Evolutionary conservation across 2,113 vertebrate genomes (phyloP), one percentile per base, ranked within the genome.

Genomic region (Andinoacara biseriatus): DNA sequence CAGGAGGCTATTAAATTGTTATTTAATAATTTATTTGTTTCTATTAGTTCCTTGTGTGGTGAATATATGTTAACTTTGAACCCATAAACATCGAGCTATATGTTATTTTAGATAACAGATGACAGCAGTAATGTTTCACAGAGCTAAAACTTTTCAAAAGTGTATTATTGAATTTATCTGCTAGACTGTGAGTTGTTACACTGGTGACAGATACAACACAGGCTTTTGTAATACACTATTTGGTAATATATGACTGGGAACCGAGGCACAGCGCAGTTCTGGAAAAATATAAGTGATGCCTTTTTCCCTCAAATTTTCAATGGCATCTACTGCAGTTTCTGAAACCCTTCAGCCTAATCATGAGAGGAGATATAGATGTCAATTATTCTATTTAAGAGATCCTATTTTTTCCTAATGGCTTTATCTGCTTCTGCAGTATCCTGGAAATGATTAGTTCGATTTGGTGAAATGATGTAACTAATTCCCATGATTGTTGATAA

Each of bases 391-490:
- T 97, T 98, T 97, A 97, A 97, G 97, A 97, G 91, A 95, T 95
- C 95, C 96, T 18, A 58, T 76, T 69, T 75, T 97, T 97, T 96
- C 97, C 96, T 98, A 98, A 99, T 97, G 96, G 96, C 96, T 96
- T 96, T 97, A 95, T 96, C 96, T 97, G 97, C 97, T 96, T 97
- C 97, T 97, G 97, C 96, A 95, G 96, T 96, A 97, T 99, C 97
- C 97, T 97, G 97, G 96, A 97, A 96, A 98, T 97, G 97, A 98
- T 99, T 97, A 96, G 95, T 96, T 96, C 94, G 95, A 43, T 97
- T 98, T 97, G 96, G 96, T 98, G 97, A 97, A 98, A 98, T 98
- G 96, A 98, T 98, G 97, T 97, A 97, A 97, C 97, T 98, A 97
- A 98, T 98, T 99, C 96, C 94, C 94, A 92, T 99, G 97, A 98